Evolutionary conservation across 37 sponge, comb jelly and placozoan genomes (phyloP).

Genomic region (Oscarella lobularis): DNA sequence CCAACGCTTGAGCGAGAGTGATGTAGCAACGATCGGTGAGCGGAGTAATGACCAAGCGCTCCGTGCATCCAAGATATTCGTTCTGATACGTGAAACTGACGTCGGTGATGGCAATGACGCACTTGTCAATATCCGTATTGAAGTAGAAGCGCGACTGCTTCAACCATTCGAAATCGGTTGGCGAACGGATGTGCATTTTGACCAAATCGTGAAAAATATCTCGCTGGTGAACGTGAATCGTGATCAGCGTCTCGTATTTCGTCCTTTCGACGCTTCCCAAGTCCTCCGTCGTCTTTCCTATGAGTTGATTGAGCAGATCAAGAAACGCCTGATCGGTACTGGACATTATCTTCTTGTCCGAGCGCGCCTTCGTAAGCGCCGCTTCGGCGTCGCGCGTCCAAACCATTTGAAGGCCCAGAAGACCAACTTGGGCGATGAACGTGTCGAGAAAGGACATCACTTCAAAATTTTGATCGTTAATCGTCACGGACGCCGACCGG

Average conservation of each 20-base stretch:
- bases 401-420: constrained; percentile 88
- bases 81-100: constrained; percentile 92
- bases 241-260: constrained; percentile 84
- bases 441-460: constrained; percentile 59
- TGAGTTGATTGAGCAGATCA: constrained; percentile 71
- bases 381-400: constrained; percentile 88
- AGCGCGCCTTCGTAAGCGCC: constrained; percentile 57
- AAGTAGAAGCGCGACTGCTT: constrained; percentile 96
- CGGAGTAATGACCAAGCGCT: constrained; percentile 92
- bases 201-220: constrained; percentile 89
- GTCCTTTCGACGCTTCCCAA: constrained; percentile 58
- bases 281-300: constrained; percentile 71
- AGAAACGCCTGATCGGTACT: constrained; percentile 61
- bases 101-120: constrained; percentile 85
- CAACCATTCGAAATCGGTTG: constrained; percentile 90
- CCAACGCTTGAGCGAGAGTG: constrained; percentile 93
- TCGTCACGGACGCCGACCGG: constrained; percentile 50
- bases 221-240: constrained; percentile 90
- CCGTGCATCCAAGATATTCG: constrained; percentile 94
- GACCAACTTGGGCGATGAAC: constrained; percentile 84
- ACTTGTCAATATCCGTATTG: constrained; percentile 70
- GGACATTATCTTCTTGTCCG: constrained; percentile 70
- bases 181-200: constrained; percentile 61
- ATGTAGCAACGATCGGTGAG: constrained; percentile 98
- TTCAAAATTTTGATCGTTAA: constrained; percentile 40